Evolutionary conservation across 2,113 vertebrate species (phyloP), one percentile per base, ranked within the genome.

Genomic region (Pomatorhinus ruficollis): DNA sequence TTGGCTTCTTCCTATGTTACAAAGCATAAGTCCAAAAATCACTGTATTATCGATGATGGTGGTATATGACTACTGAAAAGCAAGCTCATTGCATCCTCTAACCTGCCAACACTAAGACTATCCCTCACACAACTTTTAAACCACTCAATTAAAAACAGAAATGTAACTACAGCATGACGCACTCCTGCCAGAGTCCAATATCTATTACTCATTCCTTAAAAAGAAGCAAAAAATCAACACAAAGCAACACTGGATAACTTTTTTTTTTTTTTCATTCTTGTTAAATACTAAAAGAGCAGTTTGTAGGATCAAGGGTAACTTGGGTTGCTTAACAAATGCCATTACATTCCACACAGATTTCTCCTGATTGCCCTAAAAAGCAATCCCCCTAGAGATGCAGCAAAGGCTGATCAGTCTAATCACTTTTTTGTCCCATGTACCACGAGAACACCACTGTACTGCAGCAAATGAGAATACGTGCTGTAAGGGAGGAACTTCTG

Each of bases 291-390:
- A 15, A 92, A 81, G 64, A 90, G 40, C 71, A 71, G 64, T 80
- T 74, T 90, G 76, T 90, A 93, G 86, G 85, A 82, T 89, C 68
- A 93, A 90, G 90, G 76, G 64, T 87, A 94, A 83, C 40, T 75
- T 88, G 83, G 72, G 94, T 92, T 96, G 90, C 93, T 87, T 87
- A 94, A 96, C 88, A 93, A 74, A 94, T 77, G 63, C 50, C 56
- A 65, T 76, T 94, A 49, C 69, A 90, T 91, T 85, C 69, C 66
- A 87, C 16, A 60, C 33, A 87, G 68, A 87, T 80, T 93, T 72
- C 40, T 95, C 63, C 37, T 78, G 72, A 78, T 54, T 93, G 93
- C 92, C 54, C 69, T 88, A 72, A 95, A 57, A 97, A 95, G 80
- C 59, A 83, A 21, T 24, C 40, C 69, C 76, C 44, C 69, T 61